phyloP scores from a whole-genome alignment of 2,888 invertebrate species.

The Lasioglossum morio region DNA sequence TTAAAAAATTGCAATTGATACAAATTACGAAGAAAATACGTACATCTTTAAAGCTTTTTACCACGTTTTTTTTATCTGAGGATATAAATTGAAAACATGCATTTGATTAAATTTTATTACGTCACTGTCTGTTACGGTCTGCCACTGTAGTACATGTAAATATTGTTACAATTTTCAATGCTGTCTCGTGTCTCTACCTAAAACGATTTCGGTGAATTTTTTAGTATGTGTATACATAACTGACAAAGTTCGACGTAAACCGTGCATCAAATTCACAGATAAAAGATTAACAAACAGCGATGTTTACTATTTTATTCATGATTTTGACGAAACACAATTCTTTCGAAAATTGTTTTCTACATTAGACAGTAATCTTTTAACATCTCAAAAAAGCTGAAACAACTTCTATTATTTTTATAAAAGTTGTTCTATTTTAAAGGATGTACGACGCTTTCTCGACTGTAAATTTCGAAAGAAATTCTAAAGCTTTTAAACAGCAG shows the following conservation, averaged over 20 bases:
- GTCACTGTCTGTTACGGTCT: neutral
- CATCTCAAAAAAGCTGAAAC: neutral
- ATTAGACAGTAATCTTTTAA: neutral
- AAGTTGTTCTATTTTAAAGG: too few species aligned
- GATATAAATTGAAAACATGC: neutral
- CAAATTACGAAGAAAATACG: too few species aligned
- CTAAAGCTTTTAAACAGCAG: too few species aligned
- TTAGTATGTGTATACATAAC: neutral
- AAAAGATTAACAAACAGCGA: neutral
- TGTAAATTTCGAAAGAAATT: too few species aligned
- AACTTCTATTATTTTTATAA: neutral
- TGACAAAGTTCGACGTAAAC: neutral
- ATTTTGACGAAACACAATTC: too few species aligned
- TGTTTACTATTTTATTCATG: too few species aligned
- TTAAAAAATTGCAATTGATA: too few species aligned
- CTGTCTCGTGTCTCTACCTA: neutral
- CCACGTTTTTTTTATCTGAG: too few species aligned
- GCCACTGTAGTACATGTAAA: neutral
- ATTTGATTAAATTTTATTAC: neutral
- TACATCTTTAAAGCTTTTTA: too few species aligned
- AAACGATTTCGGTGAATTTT: neutral
- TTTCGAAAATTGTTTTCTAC: neutral
- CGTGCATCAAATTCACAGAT: neutral
- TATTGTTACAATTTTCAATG: neutral
- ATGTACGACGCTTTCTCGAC: too few species aligned